Base-by-base conservation (phyloP, 2,888 invertebrate genomes). In the Elaeidobius kamerunicus region DNA sequence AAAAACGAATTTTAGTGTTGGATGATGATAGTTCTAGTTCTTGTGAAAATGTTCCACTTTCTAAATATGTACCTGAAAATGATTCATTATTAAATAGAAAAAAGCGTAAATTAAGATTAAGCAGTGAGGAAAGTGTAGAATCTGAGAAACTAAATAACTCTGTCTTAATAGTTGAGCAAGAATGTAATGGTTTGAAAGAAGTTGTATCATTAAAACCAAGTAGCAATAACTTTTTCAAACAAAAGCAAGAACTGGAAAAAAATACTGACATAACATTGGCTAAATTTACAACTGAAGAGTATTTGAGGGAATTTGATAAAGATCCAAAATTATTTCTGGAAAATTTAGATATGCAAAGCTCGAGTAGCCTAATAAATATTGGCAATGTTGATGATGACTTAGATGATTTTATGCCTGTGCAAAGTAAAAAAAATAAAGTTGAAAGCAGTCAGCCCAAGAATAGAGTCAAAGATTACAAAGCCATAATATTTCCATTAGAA, bases 231-330 rank as follows among this genome's bases (percentile, higher is more conserved):
- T n/a, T n/a, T n/a, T n/a, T n/a, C n/a, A n/a, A n/a, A n/a, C n/a
- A n/a, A n/a, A 23, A 1, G 1, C 17, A 20, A 35, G 14, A 36
- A 20, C 19, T 6, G 6, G 2, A 7, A 12, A 15, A 27, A 23
- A 40, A 14, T 30, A 40, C 7, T 20, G 16, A 12, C 1, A 23
- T 41, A 28, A 14, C 18, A 5, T 43, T 49, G 15, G 11, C 12
- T 14, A 54, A 12, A 34, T 54, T 54, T 49, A 54, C 49, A n/a
- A 54, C 54, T 11, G 54, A 49, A 39, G 54, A 49, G 15, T 54
- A 49, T 44, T 39, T 54, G 23, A 40, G 34, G 23, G 53, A 54
- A 27, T 38, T 27, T 48, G 39, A 32, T 15, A 43, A 5, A 43
- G 16, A 48, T 32, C 53, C 43, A 9, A 9, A 41, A 23, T 28